phyloP scores from a whole-genome alignment of 2,797 vertebrate genomes.

The Nannoperca obscura region DNA sequence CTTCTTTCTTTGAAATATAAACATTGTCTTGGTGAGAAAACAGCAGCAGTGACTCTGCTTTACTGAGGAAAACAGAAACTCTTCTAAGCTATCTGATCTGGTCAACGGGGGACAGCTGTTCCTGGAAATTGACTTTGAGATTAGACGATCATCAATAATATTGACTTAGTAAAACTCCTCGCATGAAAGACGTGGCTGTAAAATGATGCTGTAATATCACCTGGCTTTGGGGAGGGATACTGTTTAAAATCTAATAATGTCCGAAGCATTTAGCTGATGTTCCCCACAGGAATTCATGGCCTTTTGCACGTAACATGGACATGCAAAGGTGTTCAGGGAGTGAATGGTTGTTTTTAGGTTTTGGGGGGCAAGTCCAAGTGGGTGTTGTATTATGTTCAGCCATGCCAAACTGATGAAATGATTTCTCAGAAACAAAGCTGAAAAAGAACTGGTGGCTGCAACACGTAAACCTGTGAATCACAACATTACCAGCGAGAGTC shows the following conservation, averaged over 20 bases:
- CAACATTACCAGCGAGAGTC: not conserved
- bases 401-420: not conserved
- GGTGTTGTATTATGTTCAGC: not conserved
- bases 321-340: not conserved
- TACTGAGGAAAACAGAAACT: conserved; percentile 9
- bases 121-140: conserved; percentile 42
- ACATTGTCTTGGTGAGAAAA: not conserved
- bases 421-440: not conserved
- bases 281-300: not conserved
- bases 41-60: not conserved
- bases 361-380: not conserved
- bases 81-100: conserved; percentile 4
- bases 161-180: conserved; percentile 25
- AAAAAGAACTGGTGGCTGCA: not conserved
- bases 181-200: not conserved
- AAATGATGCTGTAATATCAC: conserved; percentile 12
- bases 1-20: conserved; percentile 17
- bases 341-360: not conserved
- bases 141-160: conserved; percentile 45
- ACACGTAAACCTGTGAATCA: not conserved
- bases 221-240: not conserved
- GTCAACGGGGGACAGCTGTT: conserved; percentile 35
- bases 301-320: not conserved
- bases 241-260: not conserved
- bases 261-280: not conserved